Conservation (phyloP, 2,888 invertebrate species). For the Drosophila borealis region DNA sequence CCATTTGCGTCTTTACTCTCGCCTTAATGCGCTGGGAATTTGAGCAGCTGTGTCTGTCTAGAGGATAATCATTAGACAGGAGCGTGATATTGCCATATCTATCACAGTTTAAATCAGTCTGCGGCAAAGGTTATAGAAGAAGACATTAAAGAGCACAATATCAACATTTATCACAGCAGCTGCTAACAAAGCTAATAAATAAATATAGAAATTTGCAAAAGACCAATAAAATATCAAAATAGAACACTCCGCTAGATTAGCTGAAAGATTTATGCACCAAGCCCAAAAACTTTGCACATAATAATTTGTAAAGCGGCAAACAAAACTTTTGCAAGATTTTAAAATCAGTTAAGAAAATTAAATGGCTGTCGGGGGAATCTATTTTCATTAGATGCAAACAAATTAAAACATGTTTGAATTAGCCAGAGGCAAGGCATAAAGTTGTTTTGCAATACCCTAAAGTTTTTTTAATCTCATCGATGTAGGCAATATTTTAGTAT, state of each 20-base stretch:
- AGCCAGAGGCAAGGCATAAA: no score
- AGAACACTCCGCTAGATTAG: background rate
- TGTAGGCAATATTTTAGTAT: background rate
- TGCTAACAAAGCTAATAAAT: slow-evolving; percentile 6
- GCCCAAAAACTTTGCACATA: background rate
- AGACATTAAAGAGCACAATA: background rate
- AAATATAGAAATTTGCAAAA: slow-evolving; percentile 1
- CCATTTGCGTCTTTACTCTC: slow-evolving; percentile 25
- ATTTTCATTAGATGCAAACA: background rate
- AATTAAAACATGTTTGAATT: background rate
- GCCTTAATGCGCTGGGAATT: slow-evolving; percentile 68
- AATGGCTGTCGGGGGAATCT: slow-evolving; percentile 8
- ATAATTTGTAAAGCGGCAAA: background rate
- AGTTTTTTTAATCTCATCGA: no score
- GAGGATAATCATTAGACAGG: slow-evolving; percentile 42
- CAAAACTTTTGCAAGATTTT: slow-evolving; percentile 5
- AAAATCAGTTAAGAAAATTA: slow-evolving; percentile 12
- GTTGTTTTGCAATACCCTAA: no score
- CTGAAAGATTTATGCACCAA: background rate
- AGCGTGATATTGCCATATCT: slow-evolving; percentile 40
- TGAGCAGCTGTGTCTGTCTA: slow-evolving; percentile 51
- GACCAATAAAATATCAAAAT: background rate
- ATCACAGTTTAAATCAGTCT: slow-evolving; percentile 60
- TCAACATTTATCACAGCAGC: slow-evolving; percentile 29
- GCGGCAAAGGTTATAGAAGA: background rate